These are phyloP conservation scores for Holacanthella duospinosa DNA, from an alignment of 2,888 invertebrate species.

Conservation along the genomic window DNA sequence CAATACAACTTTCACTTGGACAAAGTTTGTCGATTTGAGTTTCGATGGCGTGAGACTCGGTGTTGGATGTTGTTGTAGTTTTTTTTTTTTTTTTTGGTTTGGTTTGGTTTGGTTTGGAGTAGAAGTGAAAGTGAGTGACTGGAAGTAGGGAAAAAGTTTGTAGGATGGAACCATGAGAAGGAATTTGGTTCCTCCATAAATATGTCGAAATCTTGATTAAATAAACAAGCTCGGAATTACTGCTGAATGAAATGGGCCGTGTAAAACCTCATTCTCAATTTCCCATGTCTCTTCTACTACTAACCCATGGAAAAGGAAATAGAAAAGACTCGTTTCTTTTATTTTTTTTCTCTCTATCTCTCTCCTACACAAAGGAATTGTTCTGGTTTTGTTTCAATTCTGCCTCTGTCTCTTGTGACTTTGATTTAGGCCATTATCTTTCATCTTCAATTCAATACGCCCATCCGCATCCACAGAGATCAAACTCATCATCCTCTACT, in stretches of 20 bases:
- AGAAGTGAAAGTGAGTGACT: not conserved
- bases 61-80: not conserved
- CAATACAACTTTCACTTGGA: not conserved
- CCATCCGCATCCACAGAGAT: too few relatives aligned
- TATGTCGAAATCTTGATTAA: constrained; percentile 39
- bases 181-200: constrained; percentile 25
- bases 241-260: constrained; percentile 38
- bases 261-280: constrained; percentile 31
- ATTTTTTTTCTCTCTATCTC: not conserved
- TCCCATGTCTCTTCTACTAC: constrained; percentile 2
- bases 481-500: too few relatives aligned
- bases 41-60: not conserved
- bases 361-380: too few relatives aligned
- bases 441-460: too few relatives aligned
- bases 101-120: not conserved
- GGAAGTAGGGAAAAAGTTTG: not conserved
- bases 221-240: constrained; percentile 38
- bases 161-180: constrained; percentile 1
- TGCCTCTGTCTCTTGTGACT: not conserved
- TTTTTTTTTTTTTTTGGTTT: not conserved
- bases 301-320: not conserved
- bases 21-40: too few relatives aligned
- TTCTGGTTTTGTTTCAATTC: not conserved
- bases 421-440: constrained; percentile 2
- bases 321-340: not conserved